Evolutionary conservation across 2,797 vertebrate species (phyloP).

Genomic region (Psittacula echo): DNA sequence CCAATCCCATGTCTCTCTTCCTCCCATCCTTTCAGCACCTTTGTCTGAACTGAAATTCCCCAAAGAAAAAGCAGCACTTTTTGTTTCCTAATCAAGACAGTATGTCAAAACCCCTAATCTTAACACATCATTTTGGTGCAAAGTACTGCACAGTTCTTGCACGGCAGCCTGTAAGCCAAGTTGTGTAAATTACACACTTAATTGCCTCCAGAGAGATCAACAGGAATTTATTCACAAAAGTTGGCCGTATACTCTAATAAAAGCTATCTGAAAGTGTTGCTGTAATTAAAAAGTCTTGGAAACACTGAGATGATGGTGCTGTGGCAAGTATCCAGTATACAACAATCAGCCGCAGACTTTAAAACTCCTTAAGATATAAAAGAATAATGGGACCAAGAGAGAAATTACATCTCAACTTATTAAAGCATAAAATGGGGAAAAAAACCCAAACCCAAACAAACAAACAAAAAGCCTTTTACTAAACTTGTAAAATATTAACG

Average conservation of each 20-base stretch:
- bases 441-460: neutral
- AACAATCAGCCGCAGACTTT: neutral
- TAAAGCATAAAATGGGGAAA: neutral
- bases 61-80: neutral
- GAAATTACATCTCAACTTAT: neutral
- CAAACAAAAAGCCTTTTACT: neutral
- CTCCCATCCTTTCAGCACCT: neutral
- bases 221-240: neutral
- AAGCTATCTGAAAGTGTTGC: neutral
- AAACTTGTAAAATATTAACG: neutral
- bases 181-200: slow-evolving; percentile 9
- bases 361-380: neutral
- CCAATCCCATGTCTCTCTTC: neutral
- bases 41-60: neutral
- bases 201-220: neutral
- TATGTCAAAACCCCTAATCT: neutral
- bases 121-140: neutral
- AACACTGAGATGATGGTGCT: neutral
- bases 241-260: neutral
- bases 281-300: slow-evolving; percentile 13
- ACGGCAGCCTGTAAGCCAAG: neutral
- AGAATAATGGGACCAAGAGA: neutral
- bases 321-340: neutral
- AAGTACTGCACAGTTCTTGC: neutral
- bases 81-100: neutral